Evolutionary conservation across 2,113 vertebrate species (phyloP).

Genomic region (Atherinomorus stipes): DNA sequence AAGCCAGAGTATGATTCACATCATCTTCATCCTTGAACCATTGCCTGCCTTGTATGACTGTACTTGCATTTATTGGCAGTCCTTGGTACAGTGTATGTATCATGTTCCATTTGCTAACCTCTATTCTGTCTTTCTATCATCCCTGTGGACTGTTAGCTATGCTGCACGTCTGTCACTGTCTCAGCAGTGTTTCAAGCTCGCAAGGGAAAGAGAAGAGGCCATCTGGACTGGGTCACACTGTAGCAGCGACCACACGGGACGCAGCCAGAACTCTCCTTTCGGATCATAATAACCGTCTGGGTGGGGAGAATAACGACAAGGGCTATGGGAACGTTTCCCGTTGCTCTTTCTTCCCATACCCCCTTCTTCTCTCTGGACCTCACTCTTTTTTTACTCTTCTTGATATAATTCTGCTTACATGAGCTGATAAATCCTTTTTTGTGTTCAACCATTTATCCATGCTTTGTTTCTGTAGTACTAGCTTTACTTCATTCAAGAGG

Average conservation of each 20-base stretch:
- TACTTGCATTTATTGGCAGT: not conserved
- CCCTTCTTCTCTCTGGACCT: constrained; percentile 33
- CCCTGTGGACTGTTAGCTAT: constrained; percentile 51
- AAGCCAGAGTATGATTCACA: not conserved
- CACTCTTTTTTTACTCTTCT: constrained; percentile 67
- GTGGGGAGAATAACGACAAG: constrained; percentile 57
- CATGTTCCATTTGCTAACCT: constrained; percentile 7
- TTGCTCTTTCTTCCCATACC: constrained; percentile 45
- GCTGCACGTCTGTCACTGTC: constrained; percentile 61
- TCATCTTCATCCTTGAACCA: too few species aligned
- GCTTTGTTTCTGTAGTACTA: constrained; percentile 75
- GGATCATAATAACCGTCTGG: constrained; percentile 54
- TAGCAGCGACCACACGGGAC: constrained; percentile 64
- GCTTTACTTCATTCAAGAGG: constrained; percentile 72
- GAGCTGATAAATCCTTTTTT: constrained; percentile 78
- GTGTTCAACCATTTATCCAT: constrained; percentile 70
- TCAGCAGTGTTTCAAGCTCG: constrained; percentile 46
- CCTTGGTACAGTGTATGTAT: constrained; percentile 10
- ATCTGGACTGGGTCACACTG: constrained; percentile 77
- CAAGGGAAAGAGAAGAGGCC: constrained; percentile 62
- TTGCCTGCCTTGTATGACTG: not conserved
- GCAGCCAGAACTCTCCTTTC: constrained; percentile 63
- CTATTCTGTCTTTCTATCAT: constrained; percentile 37
- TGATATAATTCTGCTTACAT: constrained; percentile 73
- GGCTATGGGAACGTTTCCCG: constrained; percentile 64